A percentile compares a stretch with the other conserved stretches of the same genome.
Evolutionary conservation across 1,140 invertebrate genomes (phyloP).

Genomic region (Ostrea denselamellosa): DNA sequence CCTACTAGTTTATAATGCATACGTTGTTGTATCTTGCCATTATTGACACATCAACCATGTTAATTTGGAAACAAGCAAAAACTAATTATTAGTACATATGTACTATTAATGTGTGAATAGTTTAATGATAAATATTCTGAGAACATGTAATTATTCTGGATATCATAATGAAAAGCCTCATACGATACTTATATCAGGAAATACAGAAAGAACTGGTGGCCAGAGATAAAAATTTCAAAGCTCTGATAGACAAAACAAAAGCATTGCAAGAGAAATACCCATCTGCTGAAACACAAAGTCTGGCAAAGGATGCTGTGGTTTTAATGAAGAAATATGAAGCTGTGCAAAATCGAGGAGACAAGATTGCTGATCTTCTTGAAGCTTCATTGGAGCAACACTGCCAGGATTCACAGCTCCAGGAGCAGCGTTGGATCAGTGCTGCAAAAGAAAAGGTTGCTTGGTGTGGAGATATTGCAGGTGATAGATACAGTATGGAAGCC

Average conservation of each 20-base stretch:
- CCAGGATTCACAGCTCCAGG: slow-evolving; percentile 89
- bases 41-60: no score
- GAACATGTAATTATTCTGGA: no score
- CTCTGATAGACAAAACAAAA: slow-evolving; percentile 85
- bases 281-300: slow-evolving; percentile 72
- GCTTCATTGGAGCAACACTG: slow-evolving; percentile 92
- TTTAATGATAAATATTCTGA: no score
- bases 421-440: slow-evolving; percentile 88
- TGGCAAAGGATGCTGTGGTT: slow-evolving; percentile 74
- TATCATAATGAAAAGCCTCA: no score
- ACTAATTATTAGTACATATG: no score
- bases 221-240: slow-evolving; percentile 83
- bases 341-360: slow-evolving; percentile 80
- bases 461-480: slow-evolving; percentile 92
- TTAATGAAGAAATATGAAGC: slow-evolving; percentile 85
- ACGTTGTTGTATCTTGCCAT: no score
- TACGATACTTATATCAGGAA: slow-evolving; percentile 58
- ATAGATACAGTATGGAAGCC: slow-evolving; percentile 94
- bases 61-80: no score
- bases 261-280: slow-evolving; percentile 83
- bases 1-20: no score
- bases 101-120: no score
- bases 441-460: slow-evolving; percentile 94
- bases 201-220: slow-evolving; percentile 82
- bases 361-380: slow-evolving; percentile 87